phyloP scores from a whole-genome alignment of 1,140 invertebrate genomes.

The Drosophila bocqueti region DNA sequence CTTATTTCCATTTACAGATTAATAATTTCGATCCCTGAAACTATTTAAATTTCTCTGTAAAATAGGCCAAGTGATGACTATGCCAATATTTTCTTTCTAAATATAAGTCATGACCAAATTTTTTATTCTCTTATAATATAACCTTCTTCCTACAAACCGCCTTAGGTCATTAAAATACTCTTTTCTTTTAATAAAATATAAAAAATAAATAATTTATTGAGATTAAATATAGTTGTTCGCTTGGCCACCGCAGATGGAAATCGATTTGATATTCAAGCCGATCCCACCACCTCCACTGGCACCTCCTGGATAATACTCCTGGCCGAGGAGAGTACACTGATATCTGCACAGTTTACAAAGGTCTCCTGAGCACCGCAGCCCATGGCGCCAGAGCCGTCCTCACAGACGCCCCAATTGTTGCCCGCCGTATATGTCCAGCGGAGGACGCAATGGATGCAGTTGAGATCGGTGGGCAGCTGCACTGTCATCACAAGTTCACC shows the following conservation, averaged over 20 bases:
- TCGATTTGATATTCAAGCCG: neutral
- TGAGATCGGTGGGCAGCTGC: slow-evolving; percentile 44
- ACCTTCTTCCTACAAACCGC: too few relatives aligned
- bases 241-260: neutral
- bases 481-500: slow-evolving; percentile 40
- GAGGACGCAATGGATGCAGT: slow-evolving; percentile 86
- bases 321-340: slow-evolving; percentile 85
- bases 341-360: slow-evolving; percentile 89
- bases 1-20: too few relatives aligned
- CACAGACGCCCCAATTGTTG: slow-evolving; percentile 86
- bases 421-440: slow-evolving; percentile 83
- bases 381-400: slow-evolving; percentile 77
- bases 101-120: too few relatives aligned
- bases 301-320: slow-evolving; percentile 43
- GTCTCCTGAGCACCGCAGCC: slow-evolving; percentile 89
- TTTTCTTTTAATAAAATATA: neutral
- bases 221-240: slow-evolving; percentile 26
- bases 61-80: too few relatives aligned
- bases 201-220: slow-evolving; percentile 26
- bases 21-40: too few relatives aligned
- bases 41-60: too few relatives aligned
- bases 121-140: too few relatives aligned
- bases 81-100: too few relatives aligned
- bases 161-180: neutral
- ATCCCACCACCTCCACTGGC: slow-evolving; percentile 42